Evolutionary conservation across 1,140 invertebrate genomes (phyloP), one percentile per base, ranked within the genome.

Genomic region (Thereuonema tuberculata): DNA sequence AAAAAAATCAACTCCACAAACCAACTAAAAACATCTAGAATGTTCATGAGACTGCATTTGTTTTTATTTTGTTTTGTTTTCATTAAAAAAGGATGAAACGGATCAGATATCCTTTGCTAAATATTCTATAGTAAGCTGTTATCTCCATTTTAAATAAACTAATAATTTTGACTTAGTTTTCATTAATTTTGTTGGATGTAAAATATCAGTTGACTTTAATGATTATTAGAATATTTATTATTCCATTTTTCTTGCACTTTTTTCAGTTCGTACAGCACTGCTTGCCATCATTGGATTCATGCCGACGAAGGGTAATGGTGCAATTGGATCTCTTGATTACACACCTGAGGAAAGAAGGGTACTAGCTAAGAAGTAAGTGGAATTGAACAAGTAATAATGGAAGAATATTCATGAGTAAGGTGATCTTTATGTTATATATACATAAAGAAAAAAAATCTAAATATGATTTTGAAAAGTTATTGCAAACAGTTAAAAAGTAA

Each of bases 221-320:
- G 17, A 20, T 5, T 9, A 12, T 50, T 14, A 20, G 21, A 21
- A 12, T 9, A 50, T 50, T 50, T 50, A 20, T 50, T 17, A 20
- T 21, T 20, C 21, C 21, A 50, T 50, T 5, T 5, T 37, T 9
- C 17, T 37, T 17, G 5, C 31, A 37, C 5, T 37, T 37, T 37
- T 55, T 57, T 5, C 14, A 58, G 57, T 97, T 62, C 79, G 93
- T 60, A 98, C 93, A 52, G 93, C 93, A 29, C 72, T 97, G 29
- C 73, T 96, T 52, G 93, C 93, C 23, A 77, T 98, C 23, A 94
- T 96, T 65, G 87, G 87, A 12, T 97, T 97, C 71, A 93, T 98
- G 89, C 91, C 91, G 5, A 90, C 89, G 26, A 80, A 83, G 57
- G 86, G 86, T 48, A 83, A 83, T 67, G 90, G 90, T 15, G 92